phyloP scores from a whole-genome alignment of 1,140 invertebrate genomes.

The Choristoneura fumiferana region DNA sequence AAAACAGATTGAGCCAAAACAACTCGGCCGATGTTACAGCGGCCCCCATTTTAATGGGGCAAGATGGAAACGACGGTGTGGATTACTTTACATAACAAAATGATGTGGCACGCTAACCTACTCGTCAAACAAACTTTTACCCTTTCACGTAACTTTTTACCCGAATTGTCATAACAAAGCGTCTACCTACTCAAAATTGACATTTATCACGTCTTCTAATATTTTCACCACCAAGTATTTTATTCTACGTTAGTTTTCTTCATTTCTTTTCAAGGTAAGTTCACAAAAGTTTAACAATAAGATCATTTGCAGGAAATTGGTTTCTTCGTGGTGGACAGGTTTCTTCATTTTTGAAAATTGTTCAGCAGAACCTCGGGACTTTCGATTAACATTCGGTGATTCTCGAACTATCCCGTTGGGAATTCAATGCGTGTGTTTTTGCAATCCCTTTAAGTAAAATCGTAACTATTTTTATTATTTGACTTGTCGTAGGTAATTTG shows the following conservation, averaged over 20 bases:
- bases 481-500: too few relatives aligned
- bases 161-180: neutral
- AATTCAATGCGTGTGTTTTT: neutral
- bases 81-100: slow-evolving; percentile 12
- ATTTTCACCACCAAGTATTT: neutral
- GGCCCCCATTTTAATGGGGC: neutral
- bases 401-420: neutral
- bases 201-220: neutral
- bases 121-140: slow-evolving; percentile 11
- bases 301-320: slow-evolving; percentile 8
- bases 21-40: neutral
- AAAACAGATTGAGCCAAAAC: too few relatives aligned
- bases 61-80: neutral
- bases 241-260: slow-evolving; percentile 10
- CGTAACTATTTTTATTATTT: too few relatives aligned
- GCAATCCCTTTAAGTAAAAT: neutral
- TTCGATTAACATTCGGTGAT: slow-evolving; percentile 7
- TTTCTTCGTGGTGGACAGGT: neutral
- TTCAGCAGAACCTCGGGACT: neutral
- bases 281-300: neutral
- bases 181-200: neutral
- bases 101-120: slow-evolving; percentile 1
- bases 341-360: neutral
- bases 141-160: slow-evolving; percentile 6
- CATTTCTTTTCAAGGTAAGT: neutral